Conservation (phyloP, 2,888 invertebrate genomes). For the Oxytorus armatus region DNA sequence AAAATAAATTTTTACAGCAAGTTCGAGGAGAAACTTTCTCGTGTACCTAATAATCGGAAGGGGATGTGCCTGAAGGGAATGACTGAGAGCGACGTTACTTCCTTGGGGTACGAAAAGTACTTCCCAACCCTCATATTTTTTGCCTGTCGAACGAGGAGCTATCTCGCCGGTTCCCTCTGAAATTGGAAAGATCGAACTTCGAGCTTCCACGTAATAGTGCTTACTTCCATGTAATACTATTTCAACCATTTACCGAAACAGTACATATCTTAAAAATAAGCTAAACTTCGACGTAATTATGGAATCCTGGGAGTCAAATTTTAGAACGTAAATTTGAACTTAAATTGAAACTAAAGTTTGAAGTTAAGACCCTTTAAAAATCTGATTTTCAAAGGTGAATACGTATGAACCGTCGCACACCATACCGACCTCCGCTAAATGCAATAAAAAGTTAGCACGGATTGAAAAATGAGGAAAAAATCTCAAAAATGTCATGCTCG, state of each 20-base stretch:
- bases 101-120: constrained; percentile 83
- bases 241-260: not conserved
- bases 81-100: constrained; percentile 86
- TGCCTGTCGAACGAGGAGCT: constrained; percentile 86
- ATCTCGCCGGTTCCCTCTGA: constrained; percentile 90
- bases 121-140: constrained; percentile 85
- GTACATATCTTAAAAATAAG: not conserved
- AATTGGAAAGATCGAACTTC: constrained; percentile 76
- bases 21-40: constrained; percentile 29
- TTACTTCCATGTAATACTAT: constrained; percentile 16
- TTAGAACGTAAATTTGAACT: no score
- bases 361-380: no score
- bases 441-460: no score
- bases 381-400: no score
- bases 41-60: constrained; percentile 90
- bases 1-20: constrained; percentile 25
- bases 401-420: no score
- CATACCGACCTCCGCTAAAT: no score
- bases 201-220: constrained; percentile 22
- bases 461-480: no score
- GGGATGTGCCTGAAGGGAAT: constrained; percentile 91
- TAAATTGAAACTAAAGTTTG: no score
- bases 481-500: no score
- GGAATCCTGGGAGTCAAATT: not conserved
- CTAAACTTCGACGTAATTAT: not conserved